A percentile compares a stretch with the other conserved stretches of the same genome.
phyloP scores from a whole-genome alignment of 2,888 invertebrate species.

The Drosophila nr. fundita region DNA sequence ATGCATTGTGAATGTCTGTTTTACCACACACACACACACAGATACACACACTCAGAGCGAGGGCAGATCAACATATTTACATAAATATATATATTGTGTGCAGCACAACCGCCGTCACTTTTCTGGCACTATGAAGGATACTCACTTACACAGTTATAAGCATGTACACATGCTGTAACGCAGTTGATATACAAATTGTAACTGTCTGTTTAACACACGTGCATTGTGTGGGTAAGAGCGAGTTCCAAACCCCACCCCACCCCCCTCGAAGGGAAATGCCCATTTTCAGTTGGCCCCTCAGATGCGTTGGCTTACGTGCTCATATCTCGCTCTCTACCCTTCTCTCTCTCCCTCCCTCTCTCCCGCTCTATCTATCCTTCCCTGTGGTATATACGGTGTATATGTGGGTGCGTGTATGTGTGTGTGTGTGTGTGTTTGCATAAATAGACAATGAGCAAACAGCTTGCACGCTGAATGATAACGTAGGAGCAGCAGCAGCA shows the following conservation, averaged over 20 bases:
- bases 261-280: slow-evolving; percentile 21
- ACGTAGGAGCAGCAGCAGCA: slow-evolving; percentile 56
- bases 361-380: neutral
- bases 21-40: slow-evolving; percentile 39
- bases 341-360: slow-evolving; percentile 8
- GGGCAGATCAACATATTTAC: slow-evolving; percentile 63
- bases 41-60: slow-evolving; percentile 11
- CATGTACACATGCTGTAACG: slow-evolving; percentile 26
- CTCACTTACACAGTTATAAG: slow-evolving; percentile 25
- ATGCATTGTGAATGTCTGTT: slow-evolving; percentile 68
- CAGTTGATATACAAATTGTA: slow-evolving; percentile 77
- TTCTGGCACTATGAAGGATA: slow-evolving; percentile 35
- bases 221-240: slow-evolving; percentile 43
- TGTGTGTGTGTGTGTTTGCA: slow-evolving; percentile 70
- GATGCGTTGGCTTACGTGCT: slow-evolving; percentile 70
- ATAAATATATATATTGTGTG: slow-evolving; percentile 10
- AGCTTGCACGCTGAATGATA: slow-evolving; percentile 81
- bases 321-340: slow-evolving; percentile 44
- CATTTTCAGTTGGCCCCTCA: slow-evolving; percentile 46
- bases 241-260: neutral
- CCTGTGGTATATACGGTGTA: slow-evolving; percentile 3
- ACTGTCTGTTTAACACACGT: slow-evolving; percentile 73
- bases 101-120: slow-evolving; percentile 60
- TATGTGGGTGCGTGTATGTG: slow-evolving; percentile 9
- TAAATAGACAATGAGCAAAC: slow-evolving; percentile 81